Evolutionary conservation across 2,797 vertebrate species (phyloP), one percentile per base, ranked within the genome.

Genomic region (Phaenicophaeus curvirostris): DNA sequence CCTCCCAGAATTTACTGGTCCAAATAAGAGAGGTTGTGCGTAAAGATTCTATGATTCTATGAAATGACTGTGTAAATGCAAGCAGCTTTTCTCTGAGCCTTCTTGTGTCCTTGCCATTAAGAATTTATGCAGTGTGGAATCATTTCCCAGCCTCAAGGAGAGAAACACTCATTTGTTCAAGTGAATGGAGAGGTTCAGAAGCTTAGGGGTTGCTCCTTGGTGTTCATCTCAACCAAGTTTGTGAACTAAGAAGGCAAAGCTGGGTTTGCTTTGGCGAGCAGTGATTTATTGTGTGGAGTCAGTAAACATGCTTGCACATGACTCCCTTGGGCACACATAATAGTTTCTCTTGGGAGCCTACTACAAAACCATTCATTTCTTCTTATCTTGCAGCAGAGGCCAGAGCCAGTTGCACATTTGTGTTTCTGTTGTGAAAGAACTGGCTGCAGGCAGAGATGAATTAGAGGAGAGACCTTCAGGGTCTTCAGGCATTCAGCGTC

Each of bases 301-400:
- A 81, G 55, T 92, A 72, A 94, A 86, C 82, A 9, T 84, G 89
- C 97, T 97, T 97, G 95, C 97, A 87, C 87, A 54, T 21, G 86
- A 41, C 78, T 96, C 90, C 88, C 76, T 81, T 84, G 89, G 87
- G 85, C 85, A 91, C 51, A 53, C 87, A 50, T 55, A 65, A 23
- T 37, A 95, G 88, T 94, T 97, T 87, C 81, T 91, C 88, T 87
- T 30, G 55, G 92, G 89, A 92, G 48, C 66, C 77, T 46, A 73
- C 68, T 73, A 35, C 63, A 82, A 67, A 46, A 88, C 37, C 58
- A 24, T 93, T 96, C 73, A 33, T 73, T 91, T 92, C 94, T 91
- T 68, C 85, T 96, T 90, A 85, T 79, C 85, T 95, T 79, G 81
- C 39, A 44, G 62, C 79, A 93, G 67, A 89, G 93, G 81, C 85